Evolutionary conservation across 1,140 invertebrate species (phyloP).

Genomic region (Elymnias hypermnestra): DNA sequence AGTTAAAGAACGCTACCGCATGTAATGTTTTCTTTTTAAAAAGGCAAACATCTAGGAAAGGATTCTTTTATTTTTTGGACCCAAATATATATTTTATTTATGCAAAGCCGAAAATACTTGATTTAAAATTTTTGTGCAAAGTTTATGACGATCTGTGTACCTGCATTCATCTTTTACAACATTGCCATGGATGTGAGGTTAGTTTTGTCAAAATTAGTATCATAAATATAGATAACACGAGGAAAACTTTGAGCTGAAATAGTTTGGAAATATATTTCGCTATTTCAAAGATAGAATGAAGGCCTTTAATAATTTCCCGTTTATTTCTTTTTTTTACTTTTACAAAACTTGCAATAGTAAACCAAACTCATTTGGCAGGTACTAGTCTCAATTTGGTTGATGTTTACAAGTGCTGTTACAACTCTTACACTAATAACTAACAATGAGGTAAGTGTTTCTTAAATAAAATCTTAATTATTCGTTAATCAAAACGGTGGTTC

Average conservation of each 20-base stretch:
- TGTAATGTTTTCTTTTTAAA: constrained; percentile 9
- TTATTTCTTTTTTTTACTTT: too few species aligned
- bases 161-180: constrained; percentile 36
- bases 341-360: too few species aligned
- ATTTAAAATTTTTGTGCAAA: constrained; percentile 40
- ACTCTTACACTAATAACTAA: constrained; percentile 38
- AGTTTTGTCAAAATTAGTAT: too few species aligned
- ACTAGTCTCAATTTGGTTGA: constrained; percentile 46
- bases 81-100: constrained; percentile 33
- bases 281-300: too few species aligned
- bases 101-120: constrained; percentile 16
- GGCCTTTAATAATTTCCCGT: too few species aligned
- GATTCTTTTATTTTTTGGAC: constrained; percentile 26
- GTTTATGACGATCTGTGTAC: constrained; percentile 44
- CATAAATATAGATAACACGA: too few species aligned
- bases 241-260: too few species aligned
- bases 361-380: too few species aligned
- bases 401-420: constrained; percentile 46
- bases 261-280: too few species aligned
- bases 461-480: neutral
- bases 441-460: constrained; percentile 30
- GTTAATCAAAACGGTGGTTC: too few species aligned
- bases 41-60: constrained; percentile 4
- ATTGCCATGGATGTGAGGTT: constrained; percentile 48
- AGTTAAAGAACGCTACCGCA: neutral